Percentiles rank a stretch among this genome's conserved stretches.
These are phyloP conservation scores for Oxygymnocypris stewartii DNA, from an alignment of 2,113 vertebrate species.

Conservation along the genomic window DNA sequence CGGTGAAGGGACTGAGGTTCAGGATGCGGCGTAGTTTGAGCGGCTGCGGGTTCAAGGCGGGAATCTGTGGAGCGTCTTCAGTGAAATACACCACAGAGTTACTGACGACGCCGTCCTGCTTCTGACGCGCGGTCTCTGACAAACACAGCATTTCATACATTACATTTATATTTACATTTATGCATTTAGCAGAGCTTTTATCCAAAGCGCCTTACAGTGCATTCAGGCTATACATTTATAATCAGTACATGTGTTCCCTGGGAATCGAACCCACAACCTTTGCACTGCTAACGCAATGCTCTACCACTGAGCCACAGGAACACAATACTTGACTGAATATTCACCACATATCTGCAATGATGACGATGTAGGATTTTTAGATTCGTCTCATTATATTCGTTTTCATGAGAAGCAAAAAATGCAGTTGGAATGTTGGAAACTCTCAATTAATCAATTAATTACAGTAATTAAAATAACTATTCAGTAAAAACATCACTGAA, in stretches of 20 bases:
- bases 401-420: neutral
- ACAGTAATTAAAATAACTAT: neutral
- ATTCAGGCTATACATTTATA: too few relatives aligned
- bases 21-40: slow-evolving; percentile 93
- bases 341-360: neutral
- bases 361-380: neutral
- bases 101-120: slow-evolving; percentile 97
- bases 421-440: neutral
- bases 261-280: too few relatives aligned
- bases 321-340: neutral
- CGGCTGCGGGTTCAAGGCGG: slow-evolving; percentile 86
- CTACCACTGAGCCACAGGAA: too few relatives aligned
- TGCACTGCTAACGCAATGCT: too few relatives aligned
- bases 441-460: neutral
- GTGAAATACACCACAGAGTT: slow-evolving; percentile 97
- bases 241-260: too few relatives aligned
- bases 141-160: neutral
- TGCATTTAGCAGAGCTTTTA: too few relatives aligned
- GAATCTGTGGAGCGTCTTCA: slow-evolving; percentile 88
- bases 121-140: slow-evolving; percentile 92
- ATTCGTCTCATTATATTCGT: neutral
- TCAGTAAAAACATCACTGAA: neutral
- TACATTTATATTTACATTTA: too few relatives aligned
- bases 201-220: too few relatives aligned
- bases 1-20: slow-evolving; percentile 98